Base-by-base conservation (phyloP, 1,140 invertebrate genomes). In the Meloidogyne floridensis region DNA sequence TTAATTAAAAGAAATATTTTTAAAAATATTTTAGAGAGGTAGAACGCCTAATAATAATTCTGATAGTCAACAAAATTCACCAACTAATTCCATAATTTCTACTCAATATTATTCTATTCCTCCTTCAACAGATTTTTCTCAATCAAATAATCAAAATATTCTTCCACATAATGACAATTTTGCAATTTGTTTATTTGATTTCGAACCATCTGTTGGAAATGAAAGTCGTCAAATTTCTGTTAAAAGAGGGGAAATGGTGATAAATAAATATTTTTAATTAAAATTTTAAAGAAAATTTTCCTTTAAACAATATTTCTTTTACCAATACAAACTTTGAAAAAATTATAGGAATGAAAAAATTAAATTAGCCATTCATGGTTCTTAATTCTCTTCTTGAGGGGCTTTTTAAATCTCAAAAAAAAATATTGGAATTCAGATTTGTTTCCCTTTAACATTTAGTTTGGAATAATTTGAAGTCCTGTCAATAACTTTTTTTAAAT, bases 131-230 rank as follows among this genome's bases (percentile, higher is more conserved):
- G n/a, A 32, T 2, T 43, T 43, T 80, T 5, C 20, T 18, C 47
- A 56, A 53, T 8, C n/a, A 80, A 32, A 43, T 32, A 7, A 18
- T 80, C 15, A 77, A n/a, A 5, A 77, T 32, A 32, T 0, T 32
- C 32, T 32, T 32, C 32, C 32, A n/a, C 70, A 8, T 42, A 3
- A 15, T 7, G 15, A 72, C 4, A 51, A 47, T 13, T 43, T 79
- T 47, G 77, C 77, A 42, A 42, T 82, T 72, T 81, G 79, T 76
- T 20, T 59, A 42, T 82, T 83, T 53, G 70, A 82, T 15, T 82
- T 82, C 51, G 13, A 53, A 4, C 81, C 81, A 13, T 54, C 65
- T 15, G 51, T 65, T 51, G 80, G 20, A 8, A 69, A 71, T 47
- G 75, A 77, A 54, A 43, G 8, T 51, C 54, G 65, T 76, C 81